Evolutionary conservation across 2,888 invertebrate species (phyloP).

Genomic region (Neoascia interrupta): DNA sequence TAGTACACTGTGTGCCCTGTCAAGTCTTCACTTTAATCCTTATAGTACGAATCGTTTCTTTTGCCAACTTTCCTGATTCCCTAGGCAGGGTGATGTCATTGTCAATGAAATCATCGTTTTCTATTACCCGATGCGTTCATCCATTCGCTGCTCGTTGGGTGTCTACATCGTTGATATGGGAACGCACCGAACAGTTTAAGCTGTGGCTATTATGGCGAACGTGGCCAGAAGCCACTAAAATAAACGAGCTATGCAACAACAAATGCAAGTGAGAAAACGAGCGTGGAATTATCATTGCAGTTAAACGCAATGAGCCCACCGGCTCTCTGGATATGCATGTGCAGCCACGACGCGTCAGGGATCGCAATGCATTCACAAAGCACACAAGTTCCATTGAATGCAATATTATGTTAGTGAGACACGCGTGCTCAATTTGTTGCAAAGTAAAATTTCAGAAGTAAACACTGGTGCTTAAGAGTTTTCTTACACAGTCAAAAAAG

Average conservation of each 20-base stretch:
- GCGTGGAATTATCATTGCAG: slow-evolving; percentile 28
- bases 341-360: slow-evolving; percentile 5
- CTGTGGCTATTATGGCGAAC: slow-evolving; percentile 35
- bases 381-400: not conserved
- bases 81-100: slow-evolving; percentile 61
- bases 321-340: not conserved
- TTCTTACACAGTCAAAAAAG: no score
- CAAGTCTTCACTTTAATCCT: no score
- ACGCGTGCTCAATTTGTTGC: slow-evolving; percentile 38
- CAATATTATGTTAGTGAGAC: slow-evolving; percentile 24
- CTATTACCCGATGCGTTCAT: slow-evolving; percentile 40
- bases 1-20: no score
- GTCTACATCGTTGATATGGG: slow-evolving; percentile 20
- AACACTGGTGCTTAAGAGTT: slow-evolving; percentile 2
- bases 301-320: slow-evolving; percentile 15
- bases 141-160: slow-evolving; percentile 9
- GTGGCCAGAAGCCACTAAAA: slow-evolving; percentile 19
- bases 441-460: not conserved
- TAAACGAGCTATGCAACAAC: slow-evolving; percentile 25
- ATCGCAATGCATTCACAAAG: slow-evolving; percentile 13
- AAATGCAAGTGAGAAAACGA: slow-evolving; percentile 15
- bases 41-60: no score
- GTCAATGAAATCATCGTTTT: slow-evolving; percentile 52
- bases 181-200: slow-evolving; percentile 33
- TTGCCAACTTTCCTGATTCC: no score